Conservation (phyloP, 2,888 invertebrate species). For the Drosophila colorata region DNA sequence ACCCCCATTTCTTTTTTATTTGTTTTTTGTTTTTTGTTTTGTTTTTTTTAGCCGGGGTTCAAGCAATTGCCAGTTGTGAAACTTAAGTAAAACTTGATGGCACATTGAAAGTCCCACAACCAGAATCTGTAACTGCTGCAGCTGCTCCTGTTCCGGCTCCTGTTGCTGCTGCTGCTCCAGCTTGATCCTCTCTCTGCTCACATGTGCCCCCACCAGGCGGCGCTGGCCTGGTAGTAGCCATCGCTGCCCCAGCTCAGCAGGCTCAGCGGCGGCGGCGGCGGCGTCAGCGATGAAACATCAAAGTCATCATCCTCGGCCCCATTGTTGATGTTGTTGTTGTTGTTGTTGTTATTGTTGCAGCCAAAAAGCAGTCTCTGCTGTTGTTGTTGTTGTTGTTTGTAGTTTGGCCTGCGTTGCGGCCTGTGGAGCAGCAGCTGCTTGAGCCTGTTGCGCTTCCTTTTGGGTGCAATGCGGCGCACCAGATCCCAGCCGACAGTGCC, state of each 20-base stretch:
- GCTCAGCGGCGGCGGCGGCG: slow-evolving; percentile 71
- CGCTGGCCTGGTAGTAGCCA: slow-evolving; percentile 69
- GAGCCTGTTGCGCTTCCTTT: slow-evolving; percentile 57
- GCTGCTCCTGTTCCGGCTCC: neutral
- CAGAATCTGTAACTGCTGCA: slow-evolving; percentile 34
- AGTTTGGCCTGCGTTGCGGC: slow-evolving; percentile 3
- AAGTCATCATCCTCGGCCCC: slow-evolving; percentile 46
- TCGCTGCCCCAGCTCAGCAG: slow-evolving; percentile 66
- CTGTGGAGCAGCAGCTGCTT: slow-evolving; percentile 36
- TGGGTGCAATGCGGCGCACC: slow-evolving; percentile 68
- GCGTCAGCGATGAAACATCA: slow-evolving; percentile 63
- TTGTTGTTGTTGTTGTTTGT: slow-evolving; percentile 13
- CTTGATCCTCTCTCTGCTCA: slow-evolving; percentile 20
- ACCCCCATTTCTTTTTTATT: too few species aligned
- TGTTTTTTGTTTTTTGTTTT: too few species aligned
- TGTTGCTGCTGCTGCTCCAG: neutral
- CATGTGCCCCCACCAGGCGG: slow-evolving; percentile 72
- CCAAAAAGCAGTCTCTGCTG: slow-evolving; percentile 24
- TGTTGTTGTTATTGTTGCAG: slow-evolving; percentile 23
- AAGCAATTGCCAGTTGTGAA: neutral
- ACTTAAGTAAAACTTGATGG: slow-evolving; percentile 75
- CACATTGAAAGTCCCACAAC: slow-evolving; percentile 76
- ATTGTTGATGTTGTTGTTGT: slow-evolving; percentile 51
- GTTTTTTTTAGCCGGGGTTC: too few species aligned
- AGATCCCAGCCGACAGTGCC: slow-evolving; percentile 83